These are phyloP conservation scores for Pelobates fuscus DNA, from an alignment of 2,113 vertebrate species.

Conservation along the genomic window DNA sequence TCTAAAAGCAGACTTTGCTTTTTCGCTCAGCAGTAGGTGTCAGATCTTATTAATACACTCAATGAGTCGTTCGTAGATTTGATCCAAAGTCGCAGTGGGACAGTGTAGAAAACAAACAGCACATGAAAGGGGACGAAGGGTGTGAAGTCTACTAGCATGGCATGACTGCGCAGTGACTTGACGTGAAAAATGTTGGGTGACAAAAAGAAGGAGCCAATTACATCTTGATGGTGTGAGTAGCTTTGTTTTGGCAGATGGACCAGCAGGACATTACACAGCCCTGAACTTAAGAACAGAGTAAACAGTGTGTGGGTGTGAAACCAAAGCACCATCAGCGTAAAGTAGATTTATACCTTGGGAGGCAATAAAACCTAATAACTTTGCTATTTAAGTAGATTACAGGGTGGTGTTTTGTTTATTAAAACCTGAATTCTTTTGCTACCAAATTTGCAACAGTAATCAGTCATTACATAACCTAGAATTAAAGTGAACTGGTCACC, in stretches of 20 bases:
- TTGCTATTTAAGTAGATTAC: no score
- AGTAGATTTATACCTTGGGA: neutral
- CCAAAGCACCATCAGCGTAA: neutral
- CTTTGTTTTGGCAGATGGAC: slow-evolving; percentile 27
- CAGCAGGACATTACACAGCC: neutral
- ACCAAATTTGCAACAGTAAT: no score
- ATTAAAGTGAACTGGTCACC: no score
- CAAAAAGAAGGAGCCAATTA: slow-evolving; percentile 2
- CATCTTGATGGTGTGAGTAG: slow-evolving; percentile 11
- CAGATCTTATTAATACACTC: slow-evolving; percentile 11
- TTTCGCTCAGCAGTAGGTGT: neutral
- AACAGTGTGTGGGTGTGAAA: slow-evolving; percentile 19
- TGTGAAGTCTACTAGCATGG: neutral
- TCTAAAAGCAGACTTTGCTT: neutral
- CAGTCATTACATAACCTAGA: no score
- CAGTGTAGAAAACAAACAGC: slow-evolving; percentile 20
- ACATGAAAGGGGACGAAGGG: slow-evolving; percentile 15
- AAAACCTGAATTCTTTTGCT: no score
- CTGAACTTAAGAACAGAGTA: slow-evolving; percentile 2
- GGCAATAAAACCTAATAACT: no score
- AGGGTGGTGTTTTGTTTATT: no score
- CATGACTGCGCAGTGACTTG: neutral
- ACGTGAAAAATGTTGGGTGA: slow-evolving; percentile 12
- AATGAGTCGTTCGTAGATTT: neutral
- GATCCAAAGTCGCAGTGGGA: neutral